Evolutionary conservation across 2,113 vertebrate genomes (phyloP), one percentile per base, ranked within the genome.

Genomic region (Madoqua kirkii): DNA sequence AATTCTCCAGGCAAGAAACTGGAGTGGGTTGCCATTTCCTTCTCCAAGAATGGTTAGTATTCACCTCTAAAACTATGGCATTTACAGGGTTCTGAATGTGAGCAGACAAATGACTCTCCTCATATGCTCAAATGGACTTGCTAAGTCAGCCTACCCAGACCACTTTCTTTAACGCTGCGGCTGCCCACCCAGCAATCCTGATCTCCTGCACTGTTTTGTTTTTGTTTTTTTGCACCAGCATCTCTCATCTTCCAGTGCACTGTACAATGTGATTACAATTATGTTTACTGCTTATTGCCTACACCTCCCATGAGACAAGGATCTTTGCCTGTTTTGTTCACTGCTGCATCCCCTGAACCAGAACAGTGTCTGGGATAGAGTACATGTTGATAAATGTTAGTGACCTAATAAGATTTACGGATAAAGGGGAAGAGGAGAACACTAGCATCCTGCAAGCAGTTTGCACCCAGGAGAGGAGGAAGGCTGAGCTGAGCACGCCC

Each of bases 21-120:
- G 19, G 67, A 76, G 40, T 43, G 71, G 23, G 40, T 15, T 43
- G 71, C 6, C 40, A 76, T 27, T 43, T 76, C 40, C 23, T 76
- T 76, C 40, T 76, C 71, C 40, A 43, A 76, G 50, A 78, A 33
- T 43, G 7, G 19, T 25, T 16, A 50, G 7, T 67, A 40, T 86
- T 78, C 19, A 59, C 25, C 50, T 91, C 83, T 40, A 40, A 45
- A 43, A 14, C 10, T 0, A 0, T 19, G 43, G 36, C 0, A 0
- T 19, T 16, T 43, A 31, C 31, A 27, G 29, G 31, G 11, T 21
- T 88, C 76, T 60, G 67, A 36, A 6, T 1, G 15, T 54, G n/a
- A 14, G 79, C 23, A 83, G 25, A 43, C 19, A 89, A 92, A 31
- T 12, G 45, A 27, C 2, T 5, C 12, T 13, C 10, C 2, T 48